phyloP scores from a whole-genome alignment of 2,113 vertebrate species.

The Cryptomyrus ogoouensis region DNA sequence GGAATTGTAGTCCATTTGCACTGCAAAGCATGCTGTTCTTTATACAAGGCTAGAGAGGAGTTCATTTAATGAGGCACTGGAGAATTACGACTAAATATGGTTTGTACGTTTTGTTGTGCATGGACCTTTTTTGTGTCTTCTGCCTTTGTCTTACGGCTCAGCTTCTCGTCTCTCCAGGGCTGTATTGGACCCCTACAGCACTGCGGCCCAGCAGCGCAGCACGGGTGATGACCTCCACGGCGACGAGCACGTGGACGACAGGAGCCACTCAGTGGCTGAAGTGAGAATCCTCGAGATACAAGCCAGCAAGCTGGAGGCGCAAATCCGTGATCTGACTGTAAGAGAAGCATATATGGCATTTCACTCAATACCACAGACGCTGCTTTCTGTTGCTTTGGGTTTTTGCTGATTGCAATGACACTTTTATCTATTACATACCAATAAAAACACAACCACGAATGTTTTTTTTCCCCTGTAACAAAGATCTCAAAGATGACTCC shows the following conservation, averaged over 20 bases:
- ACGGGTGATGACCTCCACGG: constrained; percentile 49
- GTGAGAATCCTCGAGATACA: constrained; percentile 58
- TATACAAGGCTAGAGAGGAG: not conserved
- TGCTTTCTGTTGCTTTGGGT: not conserved
- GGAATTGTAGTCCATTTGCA: not conserved
- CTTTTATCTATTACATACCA: not conserved
- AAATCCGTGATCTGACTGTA: constrained; percentile 72
- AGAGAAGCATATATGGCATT: constrained; percentile 34
- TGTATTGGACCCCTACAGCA: constrained; percentile 54
- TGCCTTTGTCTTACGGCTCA: not conserved
- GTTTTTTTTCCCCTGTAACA: not conserved
- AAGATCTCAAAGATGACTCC: not conserved
- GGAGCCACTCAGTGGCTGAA: constrained; percentile 51
- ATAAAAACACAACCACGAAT: not conserved
- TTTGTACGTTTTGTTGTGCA: not conserved
- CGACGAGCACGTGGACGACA: constrained; percentile 62
- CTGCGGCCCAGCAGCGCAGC: constrained; percentile 68
- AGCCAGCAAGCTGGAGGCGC: constrained; percentile 68
- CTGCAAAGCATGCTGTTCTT: not conserved
- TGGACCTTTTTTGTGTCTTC: not conserved
- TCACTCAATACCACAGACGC: not conserved
- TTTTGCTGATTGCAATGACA: not conserved
- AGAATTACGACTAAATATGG: not conserved
- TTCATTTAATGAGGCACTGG: not conserved
- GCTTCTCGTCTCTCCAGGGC: constrained; percentile 38